Conservation (phyloP, 1,140 invertebrate genomes). For the Lepidostoma basale region DNA sequence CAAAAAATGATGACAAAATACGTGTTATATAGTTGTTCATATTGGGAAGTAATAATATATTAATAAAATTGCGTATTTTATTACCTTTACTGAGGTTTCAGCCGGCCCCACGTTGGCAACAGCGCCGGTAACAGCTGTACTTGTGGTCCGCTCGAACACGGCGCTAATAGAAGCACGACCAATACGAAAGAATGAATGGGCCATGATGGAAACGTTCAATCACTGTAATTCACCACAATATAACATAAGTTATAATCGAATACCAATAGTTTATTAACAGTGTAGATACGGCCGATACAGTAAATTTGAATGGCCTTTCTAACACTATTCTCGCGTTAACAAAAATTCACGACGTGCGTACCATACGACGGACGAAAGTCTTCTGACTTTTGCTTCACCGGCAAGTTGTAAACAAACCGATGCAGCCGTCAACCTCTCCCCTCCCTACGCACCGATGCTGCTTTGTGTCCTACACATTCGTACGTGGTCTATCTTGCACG, state of each 20-base stretch:
- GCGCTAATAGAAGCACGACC: conserved; percentile 20
- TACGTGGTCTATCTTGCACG: no score
- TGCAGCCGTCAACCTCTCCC: not conserved
- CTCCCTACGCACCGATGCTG: no score
- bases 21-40: no score
- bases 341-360: conserved; percentile 10
- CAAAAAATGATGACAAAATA: no score
- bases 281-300: conserved; percentile 23
- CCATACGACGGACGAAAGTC: conserved; percentile 16
- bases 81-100: conserved; percentile 28
- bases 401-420: conserved; percentile 12
- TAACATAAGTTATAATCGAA: no score
- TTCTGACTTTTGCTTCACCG: conserved; percentile 10
- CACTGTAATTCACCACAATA: no score
- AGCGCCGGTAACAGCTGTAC: conserved; percentile 10
- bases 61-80: no score
- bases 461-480: no score
- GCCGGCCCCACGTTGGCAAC: not conserved
- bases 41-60: no score
- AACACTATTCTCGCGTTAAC: conserved; percentile 32
- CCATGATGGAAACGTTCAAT: conserved; percentile 14
- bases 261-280: conserved; percentile 30
- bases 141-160: conserved; percentile 12
- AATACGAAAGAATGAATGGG: conserved; percentile 30
- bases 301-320: conserved; percentile 23